Conservation (phyloP, 2,888 invertebrate genomes). For the Myathropa florea region DNA sequence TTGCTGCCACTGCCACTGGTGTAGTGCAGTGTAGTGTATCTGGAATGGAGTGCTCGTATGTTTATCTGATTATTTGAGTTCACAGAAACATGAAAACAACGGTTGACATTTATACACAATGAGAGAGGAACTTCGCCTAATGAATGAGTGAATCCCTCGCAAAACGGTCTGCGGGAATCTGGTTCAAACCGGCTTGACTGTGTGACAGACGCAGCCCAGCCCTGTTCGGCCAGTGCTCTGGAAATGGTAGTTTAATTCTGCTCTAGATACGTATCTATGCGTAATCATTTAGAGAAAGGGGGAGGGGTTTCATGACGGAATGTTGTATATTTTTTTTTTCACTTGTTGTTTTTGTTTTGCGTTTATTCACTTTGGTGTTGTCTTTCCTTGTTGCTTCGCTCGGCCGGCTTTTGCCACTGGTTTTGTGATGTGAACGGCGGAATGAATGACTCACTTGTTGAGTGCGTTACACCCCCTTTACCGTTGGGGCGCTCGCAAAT, state of each 20-base stretch:
- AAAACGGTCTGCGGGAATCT: constrained; percentile 13
- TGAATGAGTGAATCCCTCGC: constrained; percentile 35
- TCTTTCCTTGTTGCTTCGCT: constrained; percentile 14
- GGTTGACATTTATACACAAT: constrained; percentile 60
- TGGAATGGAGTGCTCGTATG: constrained; percentile 24
- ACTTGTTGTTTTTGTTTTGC: not conserved
- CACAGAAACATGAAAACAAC: constrained; percentile 42
- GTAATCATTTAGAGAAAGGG: constrained; percentile 34
- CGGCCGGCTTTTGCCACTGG: constrained; percentile 24
- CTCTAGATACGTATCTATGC: constrained; percentile 67
- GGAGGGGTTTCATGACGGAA: constrained; percentile 34
- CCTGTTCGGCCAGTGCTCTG: not conserved
- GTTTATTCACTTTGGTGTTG: constrained; percentile 24
- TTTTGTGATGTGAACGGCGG: constrained; percentile 24
- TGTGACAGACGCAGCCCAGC: not conserved
- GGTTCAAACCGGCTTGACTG: constrained; percentile 11
- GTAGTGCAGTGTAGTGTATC: not conserved
- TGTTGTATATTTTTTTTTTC: constrained; percentile 6
- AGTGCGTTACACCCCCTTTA: constrained; percentile 30
- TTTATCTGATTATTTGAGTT: constrained; percentile 59
- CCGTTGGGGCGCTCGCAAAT: not conserved
- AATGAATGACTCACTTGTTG: constrained; percentile 63
- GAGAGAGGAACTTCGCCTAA: constrained; percentile 33
- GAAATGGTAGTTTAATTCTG: constrained; percentile 40
- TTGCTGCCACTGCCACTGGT: not conserved